Conservation (phyloP, 2,113 vertebrate species). For the Centropus bengalensis region DNA sequence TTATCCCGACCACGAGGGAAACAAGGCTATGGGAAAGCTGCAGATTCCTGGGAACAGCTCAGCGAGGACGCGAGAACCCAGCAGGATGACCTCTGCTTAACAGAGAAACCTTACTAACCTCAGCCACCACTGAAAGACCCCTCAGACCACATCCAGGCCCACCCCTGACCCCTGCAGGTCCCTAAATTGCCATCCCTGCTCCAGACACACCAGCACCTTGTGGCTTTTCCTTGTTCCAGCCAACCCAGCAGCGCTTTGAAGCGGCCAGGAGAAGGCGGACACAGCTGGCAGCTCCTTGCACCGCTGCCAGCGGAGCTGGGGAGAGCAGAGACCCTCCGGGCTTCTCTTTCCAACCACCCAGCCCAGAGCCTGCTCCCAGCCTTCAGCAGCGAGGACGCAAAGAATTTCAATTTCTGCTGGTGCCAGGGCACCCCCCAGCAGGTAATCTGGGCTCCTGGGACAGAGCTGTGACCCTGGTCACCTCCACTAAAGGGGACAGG, state of each 20-base stretch:
- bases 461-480: not conserved
- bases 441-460: not conserved
- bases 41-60: not conserved
- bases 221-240: not conserved
- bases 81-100: not conserved
- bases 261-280: not conserved
- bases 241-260: not conserved
- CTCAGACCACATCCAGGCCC: not conserved
- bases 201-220: not conserved
- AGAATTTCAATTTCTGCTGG: not conserved
- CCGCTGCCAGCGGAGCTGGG: no score
- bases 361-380: not conserved
- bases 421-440: rapidly evolving
- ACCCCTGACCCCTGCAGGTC: not conserved
- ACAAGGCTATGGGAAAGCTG: not conserved
- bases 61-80: not conserved
- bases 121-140: not conserved
- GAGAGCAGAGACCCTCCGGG: not conserved
- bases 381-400: not conserved
- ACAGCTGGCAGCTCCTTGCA: rapidly evolving
- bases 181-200: not conserved
- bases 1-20: not conserved
- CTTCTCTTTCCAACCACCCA: not conserved
- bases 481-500: not conserved
- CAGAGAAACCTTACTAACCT: not conserved